Percentiles rank a stretch among this genome's conserved stretches.
Evolutionary conservation across 92 coral and sea anemone species (phyloP).

Genomic region (Paramuricea clavata): DNA sequence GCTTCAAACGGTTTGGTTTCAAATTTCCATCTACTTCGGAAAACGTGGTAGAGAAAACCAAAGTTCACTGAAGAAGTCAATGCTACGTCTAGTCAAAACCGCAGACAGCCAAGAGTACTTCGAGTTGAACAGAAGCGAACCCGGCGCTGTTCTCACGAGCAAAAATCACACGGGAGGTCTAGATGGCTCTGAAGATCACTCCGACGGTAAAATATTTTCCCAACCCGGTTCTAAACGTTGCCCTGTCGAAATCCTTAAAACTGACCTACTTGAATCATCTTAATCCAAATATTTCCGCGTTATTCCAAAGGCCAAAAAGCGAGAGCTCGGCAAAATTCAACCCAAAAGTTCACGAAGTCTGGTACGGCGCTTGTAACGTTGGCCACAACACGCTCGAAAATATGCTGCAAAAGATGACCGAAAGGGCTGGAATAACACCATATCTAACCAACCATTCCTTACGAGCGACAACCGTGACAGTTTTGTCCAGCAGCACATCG

Average conservation of each 20-base stretch:
- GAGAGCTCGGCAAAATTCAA: slow-evolving; percentile 32
- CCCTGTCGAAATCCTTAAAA: slow-evolving; percentile 60
- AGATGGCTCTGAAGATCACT: too few species aligned
- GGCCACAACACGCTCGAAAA: slow-evolving; percentile 55
- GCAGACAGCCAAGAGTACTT: too few species aligned
- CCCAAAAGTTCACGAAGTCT: slow-evolving; percentile 22
- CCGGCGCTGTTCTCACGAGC: too few species aligned
- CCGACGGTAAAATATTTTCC: slow-evolving; percentile 42
- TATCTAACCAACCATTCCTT: slow-evolving; percentile 70
- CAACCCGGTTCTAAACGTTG: slow-evolving; percentile 37
- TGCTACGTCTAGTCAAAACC: too few species aligned
- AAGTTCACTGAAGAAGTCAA: too few species aligned
- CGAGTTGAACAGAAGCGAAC: too few species aligned
- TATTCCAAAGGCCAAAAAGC: slow-evolving; percentile 47
- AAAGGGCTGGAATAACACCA: slow-evolving; percentile 51
- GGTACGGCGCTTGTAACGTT: slow-evolving; percentile 43
- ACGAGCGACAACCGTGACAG: slow-evolving; percentile 66
- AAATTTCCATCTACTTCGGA: too few species aligned
- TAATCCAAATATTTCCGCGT: slow-evolving; percentile 43
- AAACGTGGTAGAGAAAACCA: too few species aligned
- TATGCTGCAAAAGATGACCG: not conserved
- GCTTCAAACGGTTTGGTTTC: too few species aligned
- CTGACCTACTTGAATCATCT: slow-evolving; percentile 48
- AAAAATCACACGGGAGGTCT: too few species aligned
- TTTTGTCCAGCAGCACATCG: slow-evolving; percentile 41